Evolutionary conservation across 2,888 invertebrate genomes (phyloP).

Genomic region (Acanthococcus lagerstroemiae): DNA sequence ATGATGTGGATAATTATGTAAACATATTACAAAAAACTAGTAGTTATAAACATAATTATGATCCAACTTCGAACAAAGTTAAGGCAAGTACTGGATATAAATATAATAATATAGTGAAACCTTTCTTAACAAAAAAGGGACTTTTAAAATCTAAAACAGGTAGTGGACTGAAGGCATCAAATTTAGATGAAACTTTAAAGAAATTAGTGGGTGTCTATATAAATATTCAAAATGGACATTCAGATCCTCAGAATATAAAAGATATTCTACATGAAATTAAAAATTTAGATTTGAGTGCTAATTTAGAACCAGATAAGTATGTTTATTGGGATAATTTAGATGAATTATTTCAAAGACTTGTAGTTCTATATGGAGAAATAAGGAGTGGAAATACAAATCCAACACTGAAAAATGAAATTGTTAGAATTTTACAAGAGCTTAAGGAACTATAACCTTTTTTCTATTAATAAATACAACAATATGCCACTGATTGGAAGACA

Average conservation of each 20-base stretch:
- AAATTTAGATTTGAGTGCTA: constrained; percentile 5
- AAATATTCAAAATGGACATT: constrained; percentile 5
- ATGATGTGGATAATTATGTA: constrained; percentile 1
- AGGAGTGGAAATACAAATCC: constrained; percentile 6
- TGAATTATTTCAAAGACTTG: constrained; percentile 9
- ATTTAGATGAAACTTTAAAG: not conserved
- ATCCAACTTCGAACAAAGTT: not conserved
- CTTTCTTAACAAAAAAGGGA: not conserved
- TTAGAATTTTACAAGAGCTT: constrained; percentile 10
- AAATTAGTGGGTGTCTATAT: constrained; percentile 1
- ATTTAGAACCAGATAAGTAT: not conserved
- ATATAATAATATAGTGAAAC: constrained; percentile 4
- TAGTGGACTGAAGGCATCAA: not conserved
- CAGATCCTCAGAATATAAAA: not conserved
- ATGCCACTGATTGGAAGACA: constrained; percentile 4
- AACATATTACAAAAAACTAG: constrained; percentile 5
- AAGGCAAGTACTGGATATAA: not conserved
- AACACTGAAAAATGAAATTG: not conserved
- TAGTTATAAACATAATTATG: constrained; percentile 9
- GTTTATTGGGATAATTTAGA: constrained; percentile 11
- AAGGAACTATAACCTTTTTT: constrained; percentile 5
- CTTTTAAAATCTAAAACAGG: constrained; percentile 1
- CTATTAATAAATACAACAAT: not conserved
- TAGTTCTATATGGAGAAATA: constrained; percentile 1
- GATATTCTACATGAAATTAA: constrained; percentile 1